Evolutionary conservation across 2,113 vertebrate genomes (phyloP), one percentile per base, ranked within the genome.

Genomic region (Microcebus tavaratra): DNA sequence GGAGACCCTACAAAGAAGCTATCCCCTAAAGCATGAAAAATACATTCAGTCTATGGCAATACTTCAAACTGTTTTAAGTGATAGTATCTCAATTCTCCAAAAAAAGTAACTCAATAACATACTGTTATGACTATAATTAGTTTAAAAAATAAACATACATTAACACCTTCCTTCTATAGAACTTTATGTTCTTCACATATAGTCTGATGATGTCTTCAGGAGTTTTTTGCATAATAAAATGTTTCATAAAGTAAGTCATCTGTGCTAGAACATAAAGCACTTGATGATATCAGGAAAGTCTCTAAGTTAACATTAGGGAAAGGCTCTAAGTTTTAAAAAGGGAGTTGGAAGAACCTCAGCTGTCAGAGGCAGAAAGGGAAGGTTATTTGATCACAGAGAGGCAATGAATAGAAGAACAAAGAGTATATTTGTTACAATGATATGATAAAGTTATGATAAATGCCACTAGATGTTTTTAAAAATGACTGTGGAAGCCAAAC

Each of bases 1-100:
- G 79, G 85, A 91, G 97, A 82, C 42, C 92, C 86, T 82, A 8
- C 89, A 96, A 96, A 96, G 83, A 87, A 88, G 59, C 81, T 55
- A 70, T 34, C 76, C 53, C 76, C 53, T 84, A 70, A n/a, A 88
- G 90, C 93, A 97, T 96, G 90, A 98, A 98, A 98, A 98, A 98
- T 97, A 98, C 96, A 98, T 97, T 95, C 96, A 97, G 88, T 21
- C 93, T 96, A 92, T 55, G 90, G 96, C 63, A 97, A 94, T 81
- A 97, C 88, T 79, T 83, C 97, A 96, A 97, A 98, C 96, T 59
- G 98, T 97, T 94, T 97, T 90, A 79, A 98, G 97, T 96, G 93
- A 94, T 87, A 63, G 63, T 76, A 97, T 97, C 65, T 92, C 91
- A 92, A 68, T 96, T 95, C 67, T 95, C 81, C 48, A 50, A 15